A percentile compares a stretch with the other conserved stretches of the same genome.
Conservation (phyloP, 2,113 vertebrate genomes). For the Psilopsiagon aurifrons region DNA sequence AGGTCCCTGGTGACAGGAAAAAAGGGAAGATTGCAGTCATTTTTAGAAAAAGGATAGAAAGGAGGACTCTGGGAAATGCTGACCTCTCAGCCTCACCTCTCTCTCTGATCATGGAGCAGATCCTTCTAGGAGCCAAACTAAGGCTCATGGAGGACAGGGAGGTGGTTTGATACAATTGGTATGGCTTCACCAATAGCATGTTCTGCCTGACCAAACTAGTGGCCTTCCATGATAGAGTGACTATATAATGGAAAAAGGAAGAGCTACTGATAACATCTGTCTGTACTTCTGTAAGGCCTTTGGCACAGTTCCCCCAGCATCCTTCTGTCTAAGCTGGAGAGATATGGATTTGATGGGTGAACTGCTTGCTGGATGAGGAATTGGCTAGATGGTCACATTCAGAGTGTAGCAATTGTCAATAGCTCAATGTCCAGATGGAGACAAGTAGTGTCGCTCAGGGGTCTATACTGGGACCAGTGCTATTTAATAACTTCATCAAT, state of each 20-base stretch:
- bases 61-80: background rate
- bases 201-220: background rate
- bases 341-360: background rate
- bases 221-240: background rate
- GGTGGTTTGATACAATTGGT: background rate
- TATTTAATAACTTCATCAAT: background rate
- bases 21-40: background rate
- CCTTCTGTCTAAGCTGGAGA: background rate
- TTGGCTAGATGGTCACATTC: background rate
- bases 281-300: background rate
- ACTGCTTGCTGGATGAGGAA: background rate
- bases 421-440: background rate
- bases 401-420: background rate
- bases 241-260: background rate
- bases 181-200: background rate
- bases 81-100: background rate
- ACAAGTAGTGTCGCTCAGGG: background rate
- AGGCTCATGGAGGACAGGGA: background rate
- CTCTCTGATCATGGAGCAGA: background rate
- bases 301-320: accelerated
- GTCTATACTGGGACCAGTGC: background rate
- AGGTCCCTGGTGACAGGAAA: background rate
- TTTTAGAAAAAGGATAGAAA: background rate
- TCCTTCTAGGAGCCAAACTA: background rate
- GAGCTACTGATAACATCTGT: background rate